Base-by-base conservation (phyloP, 1,140 invertebrate species). In the Penaeus chinensis region DNA sequence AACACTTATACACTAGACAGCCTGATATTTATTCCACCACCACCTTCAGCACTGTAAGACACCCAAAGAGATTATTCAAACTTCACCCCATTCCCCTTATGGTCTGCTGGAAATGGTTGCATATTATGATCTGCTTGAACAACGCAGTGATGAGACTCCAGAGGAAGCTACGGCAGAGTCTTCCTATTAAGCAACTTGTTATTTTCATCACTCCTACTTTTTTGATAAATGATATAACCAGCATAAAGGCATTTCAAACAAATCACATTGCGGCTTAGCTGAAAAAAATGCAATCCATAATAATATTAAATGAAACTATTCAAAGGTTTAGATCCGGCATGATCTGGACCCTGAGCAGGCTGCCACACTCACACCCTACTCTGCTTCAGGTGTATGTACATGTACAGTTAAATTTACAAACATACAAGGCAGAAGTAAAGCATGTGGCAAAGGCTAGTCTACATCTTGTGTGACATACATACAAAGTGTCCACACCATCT, bases 401-500 rank as follows among this genome's bases (percentile, higher is more conserved):
- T 69, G 77, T 69, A 85, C 84, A 85, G 84, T 79, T 86, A 86
- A 86, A 86, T 86, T 79, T 86, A 79, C 84, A 86, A 86, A 86
- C 84, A 86, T 86, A 80, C 84, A 86, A 86, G 84, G 84, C 77
- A 86, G 84, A 86, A 86, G 84, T 86, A 86, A 74, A 86, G 77
- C 77, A 79, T 69, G 84, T 86, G 84, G 84, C 84, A 60, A 60
- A 80, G 84, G 61, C 77, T 65, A 86, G 42, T 79, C 84, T 86
- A 86, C 47, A 71, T 80, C 83, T 80, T 37, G 84, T 86, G 84
- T 86, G 84, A 66, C 84, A 80, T 80, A 78, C 84, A 78, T 78
- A 85, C 61, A 71, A 71, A 77, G 82, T 74, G 69, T 84, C 69
- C 71, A 84, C 71, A 71, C 65, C 66, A 74, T 65, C 60, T 27